phyloP scores from a whole-genome alignment of 2,797 vertebrate species.

The Spondyliosoma cantharus region DNA sequence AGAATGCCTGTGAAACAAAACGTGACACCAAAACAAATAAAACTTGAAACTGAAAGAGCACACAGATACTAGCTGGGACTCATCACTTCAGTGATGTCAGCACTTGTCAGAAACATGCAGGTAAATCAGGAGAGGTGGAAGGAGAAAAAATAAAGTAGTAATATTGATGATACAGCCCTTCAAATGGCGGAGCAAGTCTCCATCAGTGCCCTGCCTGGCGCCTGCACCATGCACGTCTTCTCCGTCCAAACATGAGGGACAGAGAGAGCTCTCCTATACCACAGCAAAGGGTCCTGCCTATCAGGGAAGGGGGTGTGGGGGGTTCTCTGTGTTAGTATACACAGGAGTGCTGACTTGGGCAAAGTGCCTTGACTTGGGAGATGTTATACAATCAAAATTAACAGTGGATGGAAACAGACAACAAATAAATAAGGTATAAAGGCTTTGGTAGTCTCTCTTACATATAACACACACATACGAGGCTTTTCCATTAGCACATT shows the following conservation, averaged over 20 bases:
- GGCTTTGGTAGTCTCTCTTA: slow-evolving; percentile 37
- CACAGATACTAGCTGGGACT: slow-evolving; percentile 84
- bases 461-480: slow-evolving; percentile 49
- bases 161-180: slow-evolving; percentile 89
- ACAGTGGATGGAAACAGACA: slow-evolving; percentile 68
- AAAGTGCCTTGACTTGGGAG: slow-evolving; percentile 54
- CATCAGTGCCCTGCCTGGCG: slow-evolving; percentile 88
- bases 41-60: slow-evolving; percentile 70
- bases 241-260: slow-evolving; percentile 91
- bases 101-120: slow-evolving; percentile 87
- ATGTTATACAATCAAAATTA: slow-evolving; percentile 66
- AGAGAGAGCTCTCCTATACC: slow-evolving; percentile 83
- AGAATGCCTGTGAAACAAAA: slow-evolving; percentile 77
- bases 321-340: slow-evolving; percentile 74
- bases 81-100: slow-evolving; percentile 74
- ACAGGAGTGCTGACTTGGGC: slow-evolving; percentile 78
- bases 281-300: slow-evolving; percentile 77
- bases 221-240: slow-evolving; percentile 94
- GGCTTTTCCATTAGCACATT: no score
- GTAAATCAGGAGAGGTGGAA: slow-evolving; percentile 68
- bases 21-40: slow-evolving; percentile 63
- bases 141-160: slow-evolving; percentile 76
- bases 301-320: slow-evolving; percentile 30
- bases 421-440: slow-evolving; percentile 56
- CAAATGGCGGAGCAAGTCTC: slow-evolving; percentile 84